Evolutionary conservation across 2,888 invertebrate genomes (phyloP), one percentile per base, ranked within the genome.

Genomic region (Synanthedon tipuliformis): DNA sequence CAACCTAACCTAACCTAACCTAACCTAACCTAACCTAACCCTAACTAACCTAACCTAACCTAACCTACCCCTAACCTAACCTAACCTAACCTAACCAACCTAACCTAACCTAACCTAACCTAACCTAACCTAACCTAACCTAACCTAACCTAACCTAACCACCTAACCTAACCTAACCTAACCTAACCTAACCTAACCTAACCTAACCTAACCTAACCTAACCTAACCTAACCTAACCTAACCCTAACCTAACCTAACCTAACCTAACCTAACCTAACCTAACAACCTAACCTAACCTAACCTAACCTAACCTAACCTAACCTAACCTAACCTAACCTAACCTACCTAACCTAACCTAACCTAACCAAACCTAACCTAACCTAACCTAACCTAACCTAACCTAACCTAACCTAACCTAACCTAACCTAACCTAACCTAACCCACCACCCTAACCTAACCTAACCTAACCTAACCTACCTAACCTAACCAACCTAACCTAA

Each of bases 371-470:
- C 57, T 56, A 57, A 57, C 55, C 56, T 56, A 57, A 56, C 56
- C 59, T 57, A 57, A 56, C 57, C 57, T 58, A 57, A 59, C 57
- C 57, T 57, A 57, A 58, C 58, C 57, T 60, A 57, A 57, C 60
- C 56, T 58, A 57, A 57, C 58, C 58, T 57, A 57, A 58, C 57
- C 59, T 57, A 59, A 59, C 57, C 57, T 53, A 53, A 53, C 53
- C 53, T 53, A 53, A 50, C 52, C 50, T 50, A 50, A 53, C 53
- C 53, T 53, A 53, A 51, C 51, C 52, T 52, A 52, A 51, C 51
- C 53, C 51, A 53, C 53, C 51, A 53, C 50, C 53, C 53, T 53
- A 55, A 55, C 55, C 55, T 53, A 55, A 55, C 55, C 55, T 55
- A 55, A 55, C 55, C 55, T 55, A 55, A 55, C 55, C 55, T 55